A percentile compares a stretch with the other conserved stretches of the same genome.
phyloP scores from a whole-genome alignment of 2,113 vertebrate genomes.

The Tragelaphus scriptus region DNA sequence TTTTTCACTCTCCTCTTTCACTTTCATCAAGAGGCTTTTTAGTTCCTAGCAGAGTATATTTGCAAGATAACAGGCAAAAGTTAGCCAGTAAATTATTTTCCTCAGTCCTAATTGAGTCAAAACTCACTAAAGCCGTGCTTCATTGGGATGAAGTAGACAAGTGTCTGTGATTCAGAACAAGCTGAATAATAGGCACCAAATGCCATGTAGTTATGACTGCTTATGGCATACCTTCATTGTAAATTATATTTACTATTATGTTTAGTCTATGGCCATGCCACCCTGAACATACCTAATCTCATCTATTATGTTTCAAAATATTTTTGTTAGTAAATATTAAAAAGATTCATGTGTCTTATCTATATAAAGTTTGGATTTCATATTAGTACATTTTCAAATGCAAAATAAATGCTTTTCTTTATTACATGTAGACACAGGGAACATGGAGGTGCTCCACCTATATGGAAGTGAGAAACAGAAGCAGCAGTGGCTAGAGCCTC shows the following conservation, averaged over 20 bases:
- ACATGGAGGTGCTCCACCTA: constrained; percentile 95
- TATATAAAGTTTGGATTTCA: not conserved
- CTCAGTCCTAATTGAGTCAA: not conserved
- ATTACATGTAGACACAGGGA: constrained; percentile 87
- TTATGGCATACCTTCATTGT: not conserved
- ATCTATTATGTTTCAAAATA: not conserved
- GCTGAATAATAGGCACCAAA: not conserved
- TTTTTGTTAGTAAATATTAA: not conserved
- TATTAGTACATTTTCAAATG: not conserved
- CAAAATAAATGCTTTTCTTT: not conserved
- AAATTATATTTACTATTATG: not conserved
- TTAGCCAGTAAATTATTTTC: not conserved
- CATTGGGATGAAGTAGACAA: not conserved
- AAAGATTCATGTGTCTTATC: not conserved
- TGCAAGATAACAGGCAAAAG: not conserved
- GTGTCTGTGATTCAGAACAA: not conserved
- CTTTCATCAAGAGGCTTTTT: too few species aligned
- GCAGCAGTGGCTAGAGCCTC: constrained; percentile 90
- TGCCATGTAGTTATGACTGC: not conserved
- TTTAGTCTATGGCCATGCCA: not conserved
- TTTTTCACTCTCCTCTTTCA: too few species aligned
- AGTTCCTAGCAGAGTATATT: not conserved
- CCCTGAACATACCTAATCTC: not conserved
- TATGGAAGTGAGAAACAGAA: constrained; percentile 93
- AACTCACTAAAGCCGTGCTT: not conserved